Evolutionary conservation across 2,797 vertebrate genomes (phyloP).

Genomic region (Cephalopachus bancanus): DNA sequence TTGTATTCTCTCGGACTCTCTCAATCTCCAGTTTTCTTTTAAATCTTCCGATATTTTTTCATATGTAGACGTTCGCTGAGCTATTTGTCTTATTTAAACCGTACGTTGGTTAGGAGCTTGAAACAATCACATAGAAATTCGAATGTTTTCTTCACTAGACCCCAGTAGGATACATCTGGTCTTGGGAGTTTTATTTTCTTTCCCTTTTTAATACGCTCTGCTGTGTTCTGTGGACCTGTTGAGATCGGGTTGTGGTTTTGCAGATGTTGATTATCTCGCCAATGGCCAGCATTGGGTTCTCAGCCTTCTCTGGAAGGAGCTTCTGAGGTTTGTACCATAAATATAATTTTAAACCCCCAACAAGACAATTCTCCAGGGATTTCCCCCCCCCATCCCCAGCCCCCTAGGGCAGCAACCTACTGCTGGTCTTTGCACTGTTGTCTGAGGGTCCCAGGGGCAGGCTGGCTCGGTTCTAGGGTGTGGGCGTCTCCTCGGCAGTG

Average conservation of each 20-base stretch:
- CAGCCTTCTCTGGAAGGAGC: slow-evolving; percentile 1
- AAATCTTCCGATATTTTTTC: background rate
- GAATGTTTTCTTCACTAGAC: background rate
- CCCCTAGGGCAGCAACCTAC: background rate
- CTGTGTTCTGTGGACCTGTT: background rate
- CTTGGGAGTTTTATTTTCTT: background rate
- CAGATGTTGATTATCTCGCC: background rate
- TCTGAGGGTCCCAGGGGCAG: background rate
- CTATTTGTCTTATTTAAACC: background rate
- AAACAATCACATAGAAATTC: slow-evolving; percentile 67
- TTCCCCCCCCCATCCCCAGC: background rate
- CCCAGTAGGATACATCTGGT: background rate
- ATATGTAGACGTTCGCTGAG: background rate
- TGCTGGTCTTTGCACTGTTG: background rate
- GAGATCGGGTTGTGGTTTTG: background rate
- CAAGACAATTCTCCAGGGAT: background rate
- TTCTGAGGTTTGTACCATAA: slow-evolving; percentile 16
- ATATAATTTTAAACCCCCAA: slow-evolving; percentile 9
- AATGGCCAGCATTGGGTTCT: background rate
- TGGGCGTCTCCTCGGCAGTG: background rate
- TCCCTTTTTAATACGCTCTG: slow-evolving; percentile 46
- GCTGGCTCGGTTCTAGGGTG: background rate
- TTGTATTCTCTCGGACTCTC: background rate
- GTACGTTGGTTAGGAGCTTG: slow-evolving; percentile 48
- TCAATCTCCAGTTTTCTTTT: background rate